These are phyloP conservation scores for Aphis craccivora DNA, from an alignment of 1,140 invertebrate genomes.

Conservation along the genomic window DNA sequence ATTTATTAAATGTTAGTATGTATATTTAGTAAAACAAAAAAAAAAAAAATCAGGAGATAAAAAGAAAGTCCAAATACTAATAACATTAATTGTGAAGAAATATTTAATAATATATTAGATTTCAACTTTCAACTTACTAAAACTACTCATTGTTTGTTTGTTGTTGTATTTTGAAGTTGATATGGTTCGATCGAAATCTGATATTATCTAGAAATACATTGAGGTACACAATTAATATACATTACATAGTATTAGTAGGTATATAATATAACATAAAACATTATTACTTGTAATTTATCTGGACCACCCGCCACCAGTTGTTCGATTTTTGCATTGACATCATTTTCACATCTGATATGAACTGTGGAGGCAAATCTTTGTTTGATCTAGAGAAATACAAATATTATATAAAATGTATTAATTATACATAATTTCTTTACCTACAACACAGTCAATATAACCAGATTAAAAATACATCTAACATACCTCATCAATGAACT, in stretches of 20 bases:
- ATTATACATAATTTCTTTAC: background rate
- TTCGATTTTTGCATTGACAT: background rate
- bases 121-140: background rate
- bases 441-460: background rate
- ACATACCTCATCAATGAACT: background rate
- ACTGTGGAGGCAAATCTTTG: background rate
- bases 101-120: background rate
- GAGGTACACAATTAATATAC: background rate
- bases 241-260: background rate
- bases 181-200: constrained; percentile 53
- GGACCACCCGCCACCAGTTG: background rate
- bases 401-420: background rate
- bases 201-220: constrained; percentile 35
- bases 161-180: constrained; percentile 31
- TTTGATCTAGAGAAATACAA: constrained; percentile 5
- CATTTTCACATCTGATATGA: background rate
- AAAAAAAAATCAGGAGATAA: background rate
- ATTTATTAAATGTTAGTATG: background rate
- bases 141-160: constrained; percentile 42
- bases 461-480: background rate
- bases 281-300: constrained; percentile 39
- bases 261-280: background rate
- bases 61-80: background rate
- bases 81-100: background rate
- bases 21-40: background rate